A percentile compares a stretch with the other conserved stretches of the same genome.
phyloP scores from a whole-genome alignment of 2,797 vertebrate genomes.

The Macropus fuliginosus region DNA sequence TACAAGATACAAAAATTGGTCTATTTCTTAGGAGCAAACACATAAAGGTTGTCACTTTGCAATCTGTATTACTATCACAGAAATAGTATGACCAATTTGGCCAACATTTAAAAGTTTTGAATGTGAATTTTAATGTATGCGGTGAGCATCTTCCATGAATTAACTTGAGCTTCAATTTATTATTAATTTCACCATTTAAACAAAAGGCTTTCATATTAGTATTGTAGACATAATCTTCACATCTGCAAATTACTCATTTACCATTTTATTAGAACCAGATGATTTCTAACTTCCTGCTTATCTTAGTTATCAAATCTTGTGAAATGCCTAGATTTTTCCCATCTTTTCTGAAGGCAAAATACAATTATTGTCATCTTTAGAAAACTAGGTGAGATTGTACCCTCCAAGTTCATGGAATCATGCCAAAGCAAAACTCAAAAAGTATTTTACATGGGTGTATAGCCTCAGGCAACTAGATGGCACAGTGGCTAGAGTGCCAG shows the following conservation, averaged over 20 bases:
- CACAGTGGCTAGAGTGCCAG: neutral
- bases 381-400: neutral
- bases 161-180: neutral
- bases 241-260: neutral
- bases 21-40: neutral
- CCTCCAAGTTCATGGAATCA: neutral
- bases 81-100: neutral
- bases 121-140: neutral
- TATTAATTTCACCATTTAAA: neutral
- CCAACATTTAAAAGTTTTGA: neutral
- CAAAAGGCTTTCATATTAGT: neutral
- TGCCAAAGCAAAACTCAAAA: neutral
- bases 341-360: neutral
- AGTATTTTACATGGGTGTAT: neutral
- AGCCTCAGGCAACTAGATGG: neutral
- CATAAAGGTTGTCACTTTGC: neutral
- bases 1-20: neutral
- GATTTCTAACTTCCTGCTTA: neutral
- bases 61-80: neutral
- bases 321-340: neutral
- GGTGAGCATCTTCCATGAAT: neutral
- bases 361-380: neutral
- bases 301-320: neutral
- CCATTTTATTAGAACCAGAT: neutral
- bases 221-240: neutral